Evolutionary conservation across 2,113 vertebrate genomes (phyloP).

Genomic region (Illadopsis cleaveri): DNA sequence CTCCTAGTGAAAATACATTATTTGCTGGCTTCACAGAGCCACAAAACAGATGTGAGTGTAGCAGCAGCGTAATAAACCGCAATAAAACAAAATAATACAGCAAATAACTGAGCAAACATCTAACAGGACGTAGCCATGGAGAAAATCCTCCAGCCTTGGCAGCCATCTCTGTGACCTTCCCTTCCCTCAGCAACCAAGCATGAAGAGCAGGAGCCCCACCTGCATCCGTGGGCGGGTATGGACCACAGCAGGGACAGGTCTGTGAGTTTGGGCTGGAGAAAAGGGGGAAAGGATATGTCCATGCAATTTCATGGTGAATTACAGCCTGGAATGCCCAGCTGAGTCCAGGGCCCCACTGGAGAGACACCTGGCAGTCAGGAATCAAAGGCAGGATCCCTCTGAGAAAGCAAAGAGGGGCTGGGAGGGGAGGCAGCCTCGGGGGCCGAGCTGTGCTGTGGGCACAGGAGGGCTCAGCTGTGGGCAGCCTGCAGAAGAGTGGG

Average conservation of each 20-base stretch:
- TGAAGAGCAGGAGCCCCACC: not conserved
- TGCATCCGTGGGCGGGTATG: accelerated
- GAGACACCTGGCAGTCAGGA: not conserved
- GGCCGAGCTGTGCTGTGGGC: accelerated
- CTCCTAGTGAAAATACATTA: not conserved
- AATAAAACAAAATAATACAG: not conserved
- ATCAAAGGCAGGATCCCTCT: not conserved
- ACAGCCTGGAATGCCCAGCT: not conserved
- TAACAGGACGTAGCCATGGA: not conserved
- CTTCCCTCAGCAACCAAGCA: not conserved
- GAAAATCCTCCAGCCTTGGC: not conserved
- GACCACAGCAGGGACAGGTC: not conserved
- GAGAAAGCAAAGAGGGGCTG: not conserved
- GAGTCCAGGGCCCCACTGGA: not conserved
- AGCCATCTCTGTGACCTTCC: not conserved
- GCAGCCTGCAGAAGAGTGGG: not conserved
- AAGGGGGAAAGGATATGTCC: not conserved
- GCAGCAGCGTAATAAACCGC: not conserved
- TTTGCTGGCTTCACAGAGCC: not conserved
- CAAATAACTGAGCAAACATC: not conserved
- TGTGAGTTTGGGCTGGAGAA: not conserved
- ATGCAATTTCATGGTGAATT: not conserved
- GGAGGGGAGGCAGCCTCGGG: accelerated
- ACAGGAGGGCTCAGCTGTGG: accelerated
- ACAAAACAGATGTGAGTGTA: not conserved